Evolutionary conservation across 2,797 vertebrate species (phyloP).

Genomic region (Micrastur ruficollis): DNA sequence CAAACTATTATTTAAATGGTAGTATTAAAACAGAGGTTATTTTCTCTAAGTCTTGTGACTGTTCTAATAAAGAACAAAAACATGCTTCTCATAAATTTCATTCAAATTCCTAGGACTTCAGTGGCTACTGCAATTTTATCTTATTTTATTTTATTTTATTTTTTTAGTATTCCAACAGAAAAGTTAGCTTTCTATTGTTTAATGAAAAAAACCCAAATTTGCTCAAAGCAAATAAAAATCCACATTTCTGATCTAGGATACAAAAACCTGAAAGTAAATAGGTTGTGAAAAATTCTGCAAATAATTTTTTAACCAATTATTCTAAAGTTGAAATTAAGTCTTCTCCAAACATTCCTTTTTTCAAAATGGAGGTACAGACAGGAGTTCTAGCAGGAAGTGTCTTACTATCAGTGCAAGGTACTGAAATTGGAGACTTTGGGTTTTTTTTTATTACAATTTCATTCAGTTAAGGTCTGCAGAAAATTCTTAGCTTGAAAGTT

Average conservation of each 20-base stretch:
- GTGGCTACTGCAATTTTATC: rapidly evolving
- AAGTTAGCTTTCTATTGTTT: neutral
- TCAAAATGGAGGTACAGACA: neutral
- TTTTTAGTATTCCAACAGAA: neutral
- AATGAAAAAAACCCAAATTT: neutral
- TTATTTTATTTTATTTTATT: neutral
- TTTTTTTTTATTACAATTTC: neutral
- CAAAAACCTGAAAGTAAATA: neutral
- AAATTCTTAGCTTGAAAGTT: neutral
- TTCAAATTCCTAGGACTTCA: neutral
- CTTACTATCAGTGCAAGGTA: neutral
- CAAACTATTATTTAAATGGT: neutral
- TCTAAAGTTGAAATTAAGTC: neutral
- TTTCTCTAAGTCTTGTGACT: neutral
- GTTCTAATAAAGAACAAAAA: neutral
- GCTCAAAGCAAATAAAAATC: neutral
- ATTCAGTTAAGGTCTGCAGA: neutral
- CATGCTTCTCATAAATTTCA: neutral
- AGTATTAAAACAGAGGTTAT: neutral
- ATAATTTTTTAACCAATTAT: neutral
- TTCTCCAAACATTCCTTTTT: neutral
- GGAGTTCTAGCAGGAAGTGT: neutral
- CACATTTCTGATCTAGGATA: neutral
- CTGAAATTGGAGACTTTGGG: neutral
- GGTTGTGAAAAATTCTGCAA: neutral